Evolutionary conservation across 2,888 invertebrate genomes (phyloP), one percentile per base, ranked within the genome.

Genomic region (Xylota sylvarum): DNA sequence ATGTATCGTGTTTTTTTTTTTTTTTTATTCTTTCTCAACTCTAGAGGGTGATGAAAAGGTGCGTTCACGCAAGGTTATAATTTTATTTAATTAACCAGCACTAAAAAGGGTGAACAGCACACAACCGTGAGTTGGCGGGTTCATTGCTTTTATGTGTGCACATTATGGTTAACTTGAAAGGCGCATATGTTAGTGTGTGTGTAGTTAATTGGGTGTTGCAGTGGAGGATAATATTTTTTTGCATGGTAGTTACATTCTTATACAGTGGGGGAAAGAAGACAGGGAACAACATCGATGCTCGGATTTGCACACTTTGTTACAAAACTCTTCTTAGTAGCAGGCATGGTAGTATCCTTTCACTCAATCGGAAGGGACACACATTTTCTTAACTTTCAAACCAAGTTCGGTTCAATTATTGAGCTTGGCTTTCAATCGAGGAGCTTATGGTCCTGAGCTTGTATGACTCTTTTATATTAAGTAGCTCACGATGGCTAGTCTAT

Each of bases 1-100:
- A 30, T 27, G 40, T 32, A 27, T 62, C 52, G 70, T 37, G 69
- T 62, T 67, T 40, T 56, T 60, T 23, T 1, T 23, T 1, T 23
- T 23, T 60, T 23, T 1, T 23, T 1, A 2, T 23, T 3, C 23
- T 23, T 23, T 23, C 10, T 37, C 19, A 27, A 37, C 67, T 52
- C 27, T 48, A n/a, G 56, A 58, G 56, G 60, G 65, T 50, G 80
- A 80, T 60, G 73, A 73, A 73, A 72, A 67, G 72, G 80, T 73
- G 80, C 80, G 73, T 73, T 80, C 73, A 73, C 72, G 73, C 73
- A 80, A 73, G 9, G 65, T 50, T 35, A 80, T 65, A 64, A 65
- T 80, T 80, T 58, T 73, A 58, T 65, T 80, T 73, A 80, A 80
- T 80, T 72, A 80, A 65, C 56, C 65, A 40, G 30, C 50, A 43